A percentile compares a stretch with the other conserved stretches of the same genome.
These are phyloP conservation scores for Osmerus eperlanus DNA, from an alignment of 2,113 vertebrate genomes.

Conservation along the genomic window DNA sequence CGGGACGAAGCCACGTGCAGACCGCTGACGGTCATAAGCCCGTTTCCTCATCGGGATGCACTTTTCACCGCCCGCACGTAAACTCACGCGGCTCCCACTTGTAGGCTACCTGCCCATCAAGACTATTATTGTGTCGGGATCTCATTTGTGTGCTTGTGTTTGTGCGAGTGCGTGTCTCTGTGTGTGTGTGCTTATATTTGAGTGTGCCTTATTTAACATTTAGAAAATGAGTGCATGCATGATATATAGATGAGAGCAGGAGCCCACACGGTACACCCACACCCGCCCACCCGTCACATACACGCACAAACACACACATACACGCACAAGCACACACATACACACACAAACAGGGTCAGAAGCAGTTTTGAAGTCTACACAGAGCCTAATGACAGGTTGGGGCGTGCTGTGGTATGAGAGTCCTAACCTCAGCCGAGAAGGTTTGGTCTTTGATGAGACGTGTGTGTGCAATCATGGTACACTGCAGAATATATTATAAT, in stretches of 20 bases:
- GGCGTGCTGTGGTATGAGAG: constrained; percentile 36
- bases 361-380: constrained; percentile 8
- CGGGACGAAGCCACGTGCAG: constrained; percentile 25
- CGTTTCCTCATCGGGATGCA: background rate
- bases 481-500: background rate
- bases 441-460: background rate
- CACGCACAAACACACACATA: background rate
- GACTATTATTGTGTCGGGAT: background rate
- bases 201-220: too few species aligned
- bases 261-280: constrained; percentile 17
- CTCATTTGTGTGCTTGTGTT: background rate
- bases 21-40: background rate
- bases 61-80: background rate
- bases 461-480: background rate
- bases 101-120: background rate
- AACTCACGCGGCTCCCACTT: background rate
- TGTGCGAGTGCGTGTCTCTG: background rate
- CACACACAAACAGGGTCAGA: background rate
- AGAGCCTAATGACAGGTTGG: constrained; percentile 25
- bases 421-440: constrained; percentile 15
- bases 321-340: background rate
- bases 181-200: background rate
- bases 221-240: background rate
- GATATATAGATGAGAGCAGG: constrained; percentile 44
- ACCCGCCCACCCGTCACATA: constrained; percentile 4